phyloP scores from a whole-genome alignment of 2,113 vertebrate genomes.

The Lophotis ruficrista region DNA sequence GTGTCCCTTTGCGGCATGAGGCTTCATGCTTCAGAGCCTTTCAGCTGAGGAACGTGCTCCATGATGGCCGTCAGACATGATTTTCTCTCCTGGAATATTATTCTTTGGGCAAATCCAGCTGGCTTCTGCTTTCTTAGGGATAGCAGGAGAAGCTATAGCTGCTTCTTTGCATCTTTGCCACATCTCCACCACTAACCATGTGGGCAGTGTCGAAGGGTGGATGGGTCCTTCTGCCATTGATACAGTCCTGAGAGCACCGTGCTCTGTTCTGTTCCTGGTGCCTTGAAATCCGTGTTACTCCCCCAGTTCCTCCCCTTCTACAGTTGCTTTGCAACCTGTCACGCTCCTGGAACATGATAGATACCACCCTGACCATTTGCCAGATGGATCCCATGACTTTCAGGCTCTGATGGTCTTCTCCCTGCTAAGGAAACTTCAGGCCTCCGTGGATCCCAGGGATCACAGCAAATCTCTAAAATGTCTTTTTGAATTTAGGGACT shows the following conservation, averaged over 20 bases:
- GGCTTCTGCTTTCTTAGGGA: not conserved
- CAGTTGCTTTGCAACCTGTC: not conserved
- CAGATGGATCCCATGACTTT: not conserved
- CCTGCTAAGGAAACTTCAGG: not conserved
- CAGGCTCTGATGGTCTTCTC: not conserved
- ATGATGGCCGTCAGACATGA: not conserved
- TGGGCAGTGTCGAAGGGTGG: not conserved
- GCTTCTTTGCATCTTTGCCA: not conserved
- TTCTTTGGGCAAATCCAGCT: not conserved
- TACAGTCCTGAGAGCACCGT: not conserved
- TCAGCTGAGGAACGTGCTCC: not conserved
- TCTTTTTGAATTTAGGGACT: not conserved
- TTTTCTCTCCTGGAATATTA: not conserved
- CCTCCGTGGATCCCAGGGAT: not conserved
- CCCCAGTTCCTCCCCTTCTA: not conserved
- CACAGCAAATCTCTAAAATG: not conserved
- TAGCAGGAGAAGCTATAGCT: not conserved
- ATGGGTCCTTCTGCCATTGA: not conserved
- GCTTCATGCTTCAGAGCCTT: not conserved
- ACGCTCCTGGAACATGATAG: not conserved
- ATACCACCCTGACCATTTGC: not conserved
- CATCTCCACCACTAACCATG: not conserved
- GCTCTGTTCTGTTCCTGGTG: not conserved
- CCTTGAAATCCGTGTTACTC: not conserved
- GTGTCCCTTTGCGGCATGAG: not conserved